Evolutionary conservation across 2,888 invertebrate genomes (phyloP).

Genomic region (Megastigmus dorsalis): DNA sequence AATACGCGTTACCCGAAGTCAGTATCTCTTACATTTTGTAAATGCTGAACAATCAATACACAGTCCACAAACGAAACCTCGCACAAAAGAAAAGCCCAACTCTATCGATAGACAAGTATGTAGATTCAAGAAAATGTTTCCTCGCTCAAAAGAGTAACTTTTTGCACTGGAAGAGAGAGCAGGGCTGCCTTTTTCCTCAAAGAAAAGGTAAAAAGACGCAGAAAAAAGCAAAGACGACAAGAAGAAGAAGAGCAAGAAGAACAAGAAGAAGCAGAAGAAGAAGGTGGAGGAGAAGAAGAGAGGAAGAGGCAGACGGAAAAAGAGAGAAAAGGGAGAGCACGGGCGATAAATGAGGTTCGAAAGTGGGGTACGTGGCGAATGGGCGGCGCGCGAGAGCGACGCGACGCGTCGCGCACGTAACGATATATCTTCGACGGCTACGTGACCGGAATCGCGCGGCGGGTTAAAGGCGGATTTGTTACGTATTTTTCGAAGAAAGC

Average conservation of each 20-base stretch:
- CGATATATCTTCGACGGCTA: slow-evolving; percentile 71
- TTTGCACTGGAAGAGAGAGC: background rate
- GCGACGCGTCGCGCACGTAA: slow-evolving; percentile 65
- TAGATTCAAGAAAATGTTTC: background rate
- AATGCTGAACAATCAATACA: too few species aligned
- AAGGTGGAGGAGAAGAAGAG: background rate
- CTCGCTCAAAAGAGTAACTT: slow-evolving; percentile 6
- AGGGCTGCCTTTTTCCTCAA: background rate
- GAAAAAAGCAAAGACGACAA: background rate
- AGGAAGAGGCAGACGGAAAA: slow-evolving; percentile 55
- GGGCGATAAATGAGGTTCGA: slow-evolving; percentile 71
- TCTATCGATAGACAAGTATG: slow-evolving; percentile 8
- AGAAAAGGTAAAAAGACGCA: too few species aligned
- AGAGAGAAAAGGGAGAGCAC: slow-evolving; percentile 42
- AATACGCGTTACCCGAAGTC: too few species aligned
- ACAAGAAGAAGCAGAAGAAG: background rate
- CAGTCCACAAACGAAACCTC: too few species aligned
- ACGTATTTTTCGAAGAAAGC: slow-evolving; percentile 70
- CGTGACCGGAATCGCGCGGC: slow-evolving; percentile 70
- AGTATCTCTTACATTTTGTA: too few species aligned
- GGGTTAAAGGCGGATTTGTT: slow-evolving; percentile 73
- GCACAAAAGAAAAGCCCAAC: too few species aligned
- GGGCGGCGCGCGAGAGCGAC: slow-evolving; percentile 54
- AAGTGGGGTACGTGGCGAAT: slow-evolving; percentile 70
- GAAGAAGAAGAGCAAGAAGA: background rate